Evolutionary conservation across 2,888 invertebrate species (phyloP), one percentile per base, ranked within the genome.

Genomic region (Cerastis rubricosa): DNA sequence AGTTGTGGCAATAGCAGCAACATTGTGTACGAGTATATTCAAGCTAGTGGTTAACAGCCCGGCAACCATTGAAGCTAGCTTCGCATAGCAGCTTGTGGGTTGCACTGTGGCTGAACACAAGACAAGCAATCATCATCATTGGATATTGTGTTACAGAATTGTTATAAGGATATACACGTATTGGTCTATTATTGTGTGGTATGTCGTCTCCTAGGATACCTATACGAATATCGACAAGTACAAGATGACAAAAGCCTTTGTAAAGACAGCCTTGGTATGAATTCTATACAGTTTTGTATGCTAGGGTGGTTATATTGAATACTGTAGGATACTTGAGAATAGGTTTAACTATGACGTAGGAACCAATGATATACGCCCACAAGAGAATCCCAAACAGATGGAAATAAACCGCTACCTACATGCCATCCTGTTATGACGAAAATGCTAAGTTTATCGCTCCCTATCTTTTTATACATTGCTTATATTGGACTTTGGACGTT

Each of bases 81-180:
- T 78, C 40, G 71, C 51, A 65, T 76, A 47, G 59, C 57, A 43
- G 66, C 67, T 25, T 71, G 70, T 57, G 64, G 51, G 35, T 2
- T 81, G 66, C 81, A 68, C n/a, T 72, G 65, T n/a, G 83, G 54
- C 54, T 68, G 43, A 61, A 29, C 51, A 66, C 29, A 59, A 69
- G 59, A 70, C 71, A 25, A n/a, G 54, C 29, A 67, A 49, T 29
- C 43, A 19, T 80, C 29, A 72, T 75, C 40, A 67, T 25, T 40
- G 45, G 47, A 51, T 70, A 81, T 81, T 81, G 63, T 85, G 25
- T 51, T 67, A 40, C 68, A 66, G 35, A 9, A 45, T 64, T 84
- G 57, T 64, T 78, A 35, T 25, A n/a, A 12, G 40, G 14, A 59
- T 11, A 19, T 2, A 35, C 35, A 2, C 35, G 1, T 61, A 19